Evolutionary conservation across 2,113 vertebrate genomes (phyloP), one percentile per base, ranked within the genome.

Genomic region (Catagonus wagneri): DNA sequence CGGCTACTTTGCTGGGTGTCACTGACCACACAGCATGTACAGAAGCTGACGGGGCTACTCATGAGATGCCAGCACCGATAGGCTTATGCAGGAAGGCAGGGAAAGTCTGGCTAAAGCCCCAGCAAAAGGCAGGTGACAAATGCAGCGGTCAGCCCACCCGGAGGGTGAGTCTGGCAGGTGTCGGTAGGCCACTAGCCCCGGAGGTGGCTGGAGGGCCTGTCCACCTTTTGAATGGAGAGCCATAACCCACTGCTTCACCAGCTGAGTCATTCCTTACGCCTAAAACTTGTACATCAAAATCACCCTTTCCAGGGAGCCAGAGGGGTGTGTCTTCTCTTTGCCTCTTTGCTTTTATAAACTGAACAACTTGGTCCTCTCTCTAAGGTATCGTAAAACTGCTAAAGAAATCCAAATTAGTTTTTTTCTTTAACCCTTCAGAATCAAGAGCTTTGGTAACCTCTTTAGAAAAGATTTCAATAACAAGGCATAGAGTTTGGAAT

Each of bases 401-500:
- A 96, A 96, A 97, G 94, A 98, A 98, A 95, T 92, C 68, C 89
- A 96, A 63, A 94, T 80, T 96, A 93, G 83, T 85, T 97, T 97
- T 98, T 98, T 95, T 97, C 97, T 98, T 95, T 97, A 96, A 96
- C 87, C 93, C 94, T 95, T 98, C 96, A 97, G 95, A 97, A 95
- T 97, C 90, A 87, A 79, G 78, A 97, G 63, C 97, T 79, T 94
- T 96, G 95, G 95, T 95, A 92, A 97, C 63, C 91, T 81, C 65
- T 83, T 92, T 93, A 94, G 94, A 96, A 95, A 95, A 98, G 71
- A 97, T 96, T 96, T 96, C 83, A 98, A 94, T 96, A 95, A 93
- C 17, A 96, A 97, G 54, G 87, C 83, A 94, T 19, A 69, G 50
- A 97, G 90, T 61, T n/a, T n/a, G n/a, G n/a, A n/a, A n/a, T n/a